Conservation (phyloP, 1,140 invertebrate species). For the Zaprionus capensis region DNA sequence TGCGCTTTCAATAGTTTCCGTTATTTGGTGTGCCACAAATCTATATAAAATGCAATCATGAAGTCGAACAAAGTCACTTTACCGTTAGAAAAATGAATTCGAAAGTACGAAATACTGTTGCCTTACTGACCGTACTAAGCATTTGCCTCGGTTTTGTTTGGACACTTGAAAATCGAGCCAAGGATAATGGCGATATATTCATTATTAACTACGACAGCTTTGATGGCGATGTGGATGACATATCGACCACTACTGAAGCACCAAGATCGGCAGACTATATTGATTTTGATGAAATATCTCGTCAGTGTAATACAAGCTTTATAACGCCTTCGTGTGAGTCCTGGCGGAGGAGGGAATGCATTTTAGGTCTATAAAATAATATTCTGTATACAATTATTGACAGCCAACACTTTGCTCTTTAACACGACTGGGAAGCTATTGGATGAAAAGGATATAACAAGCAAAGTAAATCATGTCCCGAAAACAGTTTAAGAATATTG, state of each 20-base stretch:
- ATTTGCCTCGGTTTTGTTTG: background rate
- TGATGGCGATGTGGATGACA: constrained; percentile 69
- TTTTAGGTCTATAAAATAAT: background rate
- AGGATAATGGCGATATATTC: constrained; percentile 71
- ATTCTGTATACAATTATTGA: constrained; percentile 9
- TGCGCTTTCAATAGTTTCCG: constrained; percentile 13
- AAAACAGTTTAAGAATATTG: background rate
- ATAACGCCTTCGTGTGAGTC: constrained; percentile 69
- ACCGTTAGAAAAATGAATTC: constrained; percentile 45
- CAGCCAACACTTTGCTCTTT: constrained; percentile 66
- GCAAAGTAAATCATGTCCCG: constrained; percentile 56
- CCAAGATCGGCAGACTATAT: constrained; percentile 46
- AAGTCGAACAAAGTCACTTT: constrained; percentile 9
- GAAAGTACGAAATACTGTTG: constrained; percentile 8
- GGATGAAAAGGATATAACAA: constrained; percentile 72
- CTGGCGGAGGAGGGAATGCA: background rate
- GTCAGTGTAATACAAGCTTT: constrained; percentile 73
- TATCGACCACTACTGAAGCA: constrained; percentile 59
- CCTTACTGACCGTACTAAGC: constrained; percentile 18
- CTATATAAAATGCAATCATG: constrained; percentile 37
- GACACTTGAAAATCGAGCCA: constrained; percentile 53
- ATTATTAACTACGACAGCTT: constrained; percentile 70
- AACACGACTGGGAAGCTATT: constrained; percentile 67
- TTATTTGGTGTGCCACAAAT: background rate
- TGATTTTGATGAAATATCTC: constrained; percentile 63